Base-by-base conservation (phyloP, 2,888 invertebrate species). In the Muscina levida region DNA sequence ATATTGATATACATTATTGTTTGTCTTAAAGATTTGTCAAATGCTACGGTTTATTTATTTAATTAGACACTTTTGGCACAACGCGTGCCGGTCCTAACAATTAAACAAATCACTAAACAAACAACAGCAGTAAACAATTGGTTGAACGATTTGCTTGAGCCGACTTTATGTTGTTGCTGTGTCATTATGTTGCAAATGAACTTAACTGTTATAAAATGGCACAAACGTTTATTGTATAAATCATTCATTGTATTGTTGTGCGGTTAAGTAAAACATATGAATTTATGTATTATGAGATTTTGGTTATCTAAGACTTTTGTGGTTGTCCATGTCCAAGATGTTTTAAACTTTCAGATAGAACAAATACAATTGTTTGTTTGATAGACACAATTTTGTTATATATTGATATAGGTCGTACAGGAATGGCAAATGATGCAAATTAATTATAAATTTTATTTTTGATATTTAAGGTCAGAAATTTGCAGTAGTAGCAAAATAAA, bases 51-150 rank as follows among this genome's bases (percentile, higher is more conserved):
- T 56, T 70, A 56, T 53, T 56, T 66, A 46, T 73, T 42, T 65
- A 57, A 78, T 68, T 70, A 73, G 73, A 73, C 78, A 78, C 73
- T 70, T 73, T 31, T 62, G 42, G 46, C 46, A 46, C 22, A 56
- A 62, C 46, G 39, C 46, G 73, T 70, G 70, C 56, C 31, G 3
- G 31, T 31, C 3, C 8, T 31, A 5, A 8, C 31, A 31, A 8
- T 31, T 31, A 31, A 31, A 31, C 8, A 31, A 31, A 31, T 31
- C 3, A 5, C 8, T 31, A 31, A 31, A 31, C 31, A 8, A 31
- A 31, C 3, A 8, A 5, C 31, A 3, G 31, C 3, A 31, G 3
- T 31, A 31, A 31, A 31, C 31, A 8, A 31, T 31, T 31, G 3
- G 8, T 5, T 53, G 53, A 13, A 48, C 37, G 68, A 56, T 57